Base-by-base conservation (phyloP, 2,113 vertebrate species). In the Bufo gargarizans region DNA sequence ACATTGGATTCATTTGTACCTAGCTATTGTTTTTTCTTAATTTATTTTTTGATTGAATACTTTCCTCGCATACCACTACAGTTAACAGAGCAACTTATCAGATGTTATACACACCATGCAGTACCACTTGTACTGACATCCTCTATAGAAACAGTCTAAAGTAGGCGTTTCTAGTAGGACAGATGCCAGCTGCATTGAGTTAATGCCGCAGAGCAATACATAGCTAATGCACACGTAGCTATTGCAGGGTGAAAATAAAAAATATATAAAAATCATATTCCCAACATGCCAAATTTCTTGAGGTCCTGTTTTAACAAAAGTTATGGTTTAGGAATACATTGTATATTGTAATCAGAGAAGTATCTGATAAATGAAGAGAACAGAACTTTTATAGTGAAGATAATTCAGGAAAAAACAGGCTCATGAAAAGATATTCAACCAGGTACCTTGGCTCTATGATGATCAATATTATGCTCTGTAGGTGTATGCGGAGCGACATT, bases 101-200 rank as follows among this genome's bases (percentile, higher is more conserved):
- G 93, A 93, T 94, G 94, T 93, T 94, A 94, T 93, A 96, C 95
- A 98, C 95, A 96, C 94, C 97, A 99, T 99, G 98, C 98, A 98
- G 96, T 96, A 94, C 95, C 91, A 94, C 93, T 95, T 91, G 93
- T 94, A 94, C 95, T 93, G 95, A 94, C 95, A 96, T 96, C 96
- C 94, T 95, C 95, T 96, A 95, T 95, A 96, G 95, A 96, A 96
- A 96, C 94, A 92, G 93, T 94, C 93, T 94, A 94, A 91, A 91
- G 93, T 93, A 92, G 92, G 92, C 94, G 95, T 96, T 96, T 97
- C 96, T 96, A 96, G 94, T 93, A 93, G 93, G 93, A 95, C 93
- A 95, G 95, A 96, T 96, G 96, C 94, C 96, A 97, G 96, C 94
- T 95, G 94, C 95, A 97, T 96, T 96, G 95, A 96, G 93, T 95